Base-by-base conservation (phyloP, 2,888 invertebrate species). In the Volucella zonaria region DNA sequence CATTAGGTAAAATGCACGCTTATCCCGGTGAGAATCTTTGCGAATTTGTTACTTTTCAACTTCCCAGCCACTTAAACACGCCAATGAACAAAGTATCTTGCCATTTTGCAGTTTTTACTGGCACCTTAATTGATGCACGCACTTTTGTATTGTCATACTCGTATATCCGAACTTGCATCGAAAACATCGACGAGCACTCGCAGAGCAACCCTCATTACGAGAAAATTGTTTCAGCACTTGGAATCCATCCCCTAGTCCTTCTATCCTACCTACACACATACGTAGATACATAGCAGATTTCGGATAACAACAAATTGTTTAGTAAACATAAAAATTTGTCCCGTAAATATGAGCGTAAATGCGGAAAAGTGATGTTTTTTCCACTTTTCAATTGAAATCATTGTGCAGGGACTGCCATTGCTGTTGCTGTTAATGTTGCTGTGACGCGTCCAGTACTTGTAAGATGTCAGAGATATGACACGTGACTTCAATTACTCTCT, bases 11-110 rank as follows among this genome's bases (percentile, higher is more conserved):
- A 45, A 14, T 49, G 45, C 45, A n/a, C 31, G 51, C 2, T 23
- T 77, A 73, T 67, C 62, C 56, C 42, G 38, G 38, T 1, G 45
- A 1, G 52, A 56, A 68, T 75, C 51, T 71, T 71, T 68, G 80
- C 74, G 68, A 80, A 80, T 67, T 64, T 62, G 51, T 15, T n/a
- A 52, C 76, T 58, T 52, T 45, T 51, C 54, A 81, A 85, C 71
- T 80, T 85, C 85, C 68, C 85, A 85, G 85, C 67, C 76, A 85
- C 85, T 85, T 85, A 67, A 76, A 68, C 85, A 85, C 85, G 85
- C 58, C 70, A 59, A 64, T 40, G 10, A 18, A 6, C 14, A 2
- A 47, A 40, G 49, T 77, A 45, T 49, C 43, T 76, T 68, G 66
- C 42, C 43, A 73, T 47, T 71, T 73, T 82, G 23, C 58, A 68